Evolutionary conservation across 2,113 vertebrate genomes (phyloP), one percentile per base, ranked within the genome.

Genomic region (Trinectes maculatus): DNA sequence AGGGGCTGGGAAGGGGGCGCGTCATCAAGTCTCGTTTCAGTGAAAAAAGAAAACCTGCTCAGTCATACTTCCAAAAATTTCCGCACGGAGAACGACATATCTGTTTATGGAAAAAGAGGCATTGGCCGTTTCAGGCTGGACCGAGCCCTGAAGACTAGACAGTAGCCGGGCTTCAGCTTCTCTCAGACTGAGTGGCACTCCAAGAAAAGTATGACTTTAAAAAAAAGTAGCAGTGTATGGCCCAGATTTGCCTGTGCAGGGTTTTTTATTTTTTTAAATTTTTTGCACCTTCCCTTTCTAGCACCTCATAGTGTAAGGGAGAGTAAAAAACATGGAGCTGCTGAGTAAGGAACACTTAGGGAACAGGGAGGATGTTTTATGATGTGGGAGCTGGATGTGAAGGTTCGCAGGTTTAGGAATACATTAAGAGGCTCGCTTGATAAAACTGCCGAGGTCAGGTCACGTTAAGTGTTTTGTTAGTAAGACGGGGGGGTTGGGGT

Each of bases 51-150:
- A 64, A 68, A 43, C 64, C 24, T 3, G 21, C 66, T 43, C 42
- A 36, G 61, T 82, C 73, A 81, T 64, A 47, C 57, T 62, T 71
- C 24, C 34, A 60, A 75, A 80, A 51, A 31, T 65, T 71, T 79
- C 69, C 57, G 9, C 33, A 29, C n/a, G 43, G 44, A 75, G 68
- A 87, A 71, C 79, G 67, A 74, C 56, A 80, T 37, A 69, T 79
- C 55, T 82, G 71, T 85, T 76, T 74, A 66, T 59, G 62, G 28
- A 79, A 73, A n/a, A 56, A 43, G 28, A 79, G 74, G 29, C n/a
- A 49, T 57, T 46, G 48, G 64, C 63, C 49, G 18, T 74, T 70
- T 51, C 46, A 57, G 71, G 10, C 15, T 13, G 22, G 47, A 47
- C 66, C 28, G 4, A 61, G 28, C 52, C 57, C 42, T 31, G 28